phyloP scores from a whole-genome alignment of 2,113 vertebrate species.

The Macaca nemestrina region DNA sequence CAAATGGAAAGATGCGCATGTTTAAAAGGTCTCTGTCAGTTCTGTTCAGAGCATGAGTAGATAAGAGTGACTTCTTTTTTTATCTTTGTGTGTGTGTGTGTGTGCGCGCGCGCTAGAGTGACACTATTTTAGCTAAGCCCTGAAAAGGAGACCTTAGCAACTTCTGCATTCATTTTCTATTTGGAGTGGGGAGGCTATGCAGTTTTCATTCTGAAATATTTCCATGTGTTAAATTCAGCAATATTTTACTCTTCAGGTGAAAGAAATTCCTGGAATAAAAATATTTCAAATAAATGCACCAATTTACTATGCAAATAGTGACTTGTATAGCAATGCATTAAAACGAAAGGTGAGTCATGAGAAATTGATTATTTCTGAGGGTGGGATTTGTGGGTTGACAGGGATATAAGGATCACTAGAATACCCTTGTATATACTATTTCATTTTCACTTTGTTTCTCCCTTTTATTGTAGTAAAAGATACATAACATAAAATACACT shows the following conservation, averaged over 20 bases:
- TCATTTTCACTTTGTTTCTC: neutral
- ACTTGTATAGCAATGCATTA: slow-evolving; percentile 91
- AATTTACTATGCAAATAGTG: slow-evolving; percentile 98
- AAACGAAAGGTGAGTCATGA: slow-evolving; percentile 91
- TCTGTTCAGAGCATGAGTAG: neutral
- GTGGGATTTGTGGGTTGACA: neutral
- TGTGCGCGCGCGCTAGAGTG: neutral
- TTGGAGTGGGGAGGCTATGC: neutral
- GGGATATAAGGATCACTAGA: neutral
- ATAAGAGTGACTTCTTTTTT: too few relatives aligned
- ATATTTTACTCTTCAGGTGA: slow-evolving; percentile 81
- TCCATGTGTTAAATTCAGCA: slow-evolving; percentile 40
- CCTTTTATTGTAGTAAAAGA: neutral
- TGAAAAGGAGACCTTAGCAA: neutral
- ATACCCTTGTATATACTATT: neutral
- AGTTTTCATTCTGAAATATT: slow-evolving; percentile 51
- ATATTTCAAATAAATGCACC: slow-evolving; percentile 96
- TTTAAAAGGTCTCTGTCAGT: neutral
- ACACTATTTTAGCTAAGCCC: neutral
- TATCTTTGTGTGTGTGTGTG: neutral
- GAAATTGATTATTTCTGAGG: slow-evolving; percentile 7
- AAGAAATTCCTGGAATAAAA: slow-evolving; percentile 95
- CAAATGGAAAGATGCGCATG: neutral
- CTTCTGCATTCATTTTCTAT: neutral
- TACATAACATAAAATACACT: neutral